Percentiles rank a stretch among this genome's conserved stretches.
These are phyloP conservation scores for Halictus ligatus DNA, from an alignment of 2,888 invertebrate species.

Conservation along the genomic window DNA sequence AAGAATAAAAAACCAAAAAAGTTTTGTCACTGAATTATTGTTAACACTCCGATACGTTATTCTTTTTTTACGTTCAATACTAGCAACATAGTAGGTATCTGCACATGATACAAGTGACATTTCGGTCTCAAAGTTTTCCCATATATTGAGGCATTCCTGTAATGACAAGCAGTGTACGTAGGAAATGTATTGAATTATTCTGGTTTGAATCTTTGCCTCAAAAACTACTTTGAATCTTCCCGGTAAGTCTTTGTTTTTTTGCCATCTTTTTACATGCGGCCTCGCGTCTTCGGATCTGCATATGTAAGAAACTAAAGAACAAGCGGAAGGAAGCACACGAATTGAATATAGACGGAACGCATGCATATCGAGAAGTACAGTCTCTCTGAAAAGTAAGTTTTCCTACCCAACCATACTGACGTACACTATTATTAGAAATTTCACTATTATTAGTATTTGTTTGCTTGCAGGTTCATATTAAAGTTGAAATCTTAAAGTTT, in stretches of 20 bases:
- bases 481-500: neutral
- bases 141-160: neutral
- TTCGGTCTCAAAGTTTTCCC: no score
- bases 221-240: constrained; percentile 16
- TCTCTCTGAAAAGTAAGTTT: neutral
- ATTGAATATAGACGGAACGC: constrained; percentile 14
- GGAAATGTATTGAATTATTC: constrained; percentile 18
- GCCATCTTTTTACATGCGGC: constrained; percentile 16
- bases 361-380: neutral
- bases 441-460: neutral
- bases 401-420: neutral
- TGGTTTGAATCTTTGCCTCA: neutral
- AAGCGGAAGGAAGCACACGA: constrained; percentile 6
- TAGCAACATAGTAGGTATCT: no score
- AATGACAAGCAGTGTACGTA: neutral
- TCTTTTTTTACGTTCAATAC: no score
- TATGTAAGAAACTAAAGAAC: constrained; percentile 22
- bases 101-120: no score
- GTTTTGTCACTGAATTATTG: no score
- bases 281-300: constrained; percentile 13
- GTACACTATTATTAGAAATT: neutral
- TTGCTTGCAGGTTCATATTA: neutral
- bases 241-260: neutral
- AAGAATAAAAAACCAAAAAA: no score
- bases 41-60: no score